A percentile compares a stretch with the other conserved stretches of the same genome.
Evolutionary conservation across 1,140 invertebrate species (phyloP).

Genomic region (Drosophila nigrodunni): DNA sequence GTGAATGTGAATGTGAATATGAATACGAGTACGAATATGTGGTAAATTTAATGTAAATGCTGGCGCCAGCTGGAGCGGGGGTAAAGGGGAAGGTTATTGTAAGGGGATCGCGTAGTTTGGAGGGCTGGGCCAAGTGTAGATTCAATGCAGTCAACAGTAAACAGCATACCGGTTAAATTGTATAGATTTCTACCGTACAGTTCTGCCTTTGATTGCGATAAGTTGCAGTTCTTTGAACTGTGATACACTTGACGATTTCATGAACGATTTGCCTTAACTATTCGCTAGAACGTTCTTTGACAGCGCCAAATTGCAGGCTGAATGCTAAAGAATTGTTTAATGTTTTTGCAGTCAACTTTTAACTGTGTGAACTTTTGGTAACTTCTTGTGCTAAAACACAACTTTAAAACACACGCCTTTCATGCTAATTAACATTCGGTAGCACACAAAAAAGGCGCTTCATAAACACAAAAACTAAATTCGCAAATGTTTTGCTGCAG

Average conservation of each 20-base stretch:
- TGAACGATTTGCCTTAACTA: conserved; percentile 10
- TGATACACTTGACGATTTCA: conserved; percentile 14
- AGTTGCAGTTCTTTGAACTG: conserved; percentile 40
- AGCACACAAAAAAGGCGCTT: neutral
- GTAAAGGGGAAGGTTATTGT: neutral
- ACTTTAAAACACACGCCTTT: neutral
- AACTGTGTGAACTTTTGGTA: neutral
- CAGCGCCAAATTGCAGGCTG: neutral
- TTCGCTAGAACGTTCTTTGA: neutral
- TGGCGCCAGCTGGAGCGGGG: neutral
- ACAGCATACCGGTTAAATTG: conserved; percentile 43
- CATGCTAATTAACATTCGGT: conserved; percentile 24
- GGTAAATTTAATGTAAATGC: conserved; percentile 52
- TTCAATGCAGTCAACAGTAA: conserved; percentile 26
- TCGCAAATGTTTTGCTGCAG: conserved; percentile 23
- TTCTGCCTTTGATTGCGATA: conserved; percentile 32
- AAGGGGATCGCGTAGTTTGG: neutral
- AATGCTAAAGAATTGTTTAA: neutral
- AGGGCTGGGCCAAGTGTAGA: neutral
- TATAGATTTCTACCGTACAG: conserved; percentile 17
- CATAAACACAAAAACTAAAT: conserved; percentile 26
- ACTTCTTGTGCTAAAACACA: neutral
- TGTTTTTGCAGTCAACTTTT: neutral
- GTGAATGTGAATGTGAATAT: conserved; percentile 17
- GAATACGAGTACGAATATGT: conserved; percentile 38